Percentiles rank a stretch among this genome's conserved stretches.
Conservation (phyloP, 2,888 invertebrate genomes). For the Invenusta paracnida region DNA sequence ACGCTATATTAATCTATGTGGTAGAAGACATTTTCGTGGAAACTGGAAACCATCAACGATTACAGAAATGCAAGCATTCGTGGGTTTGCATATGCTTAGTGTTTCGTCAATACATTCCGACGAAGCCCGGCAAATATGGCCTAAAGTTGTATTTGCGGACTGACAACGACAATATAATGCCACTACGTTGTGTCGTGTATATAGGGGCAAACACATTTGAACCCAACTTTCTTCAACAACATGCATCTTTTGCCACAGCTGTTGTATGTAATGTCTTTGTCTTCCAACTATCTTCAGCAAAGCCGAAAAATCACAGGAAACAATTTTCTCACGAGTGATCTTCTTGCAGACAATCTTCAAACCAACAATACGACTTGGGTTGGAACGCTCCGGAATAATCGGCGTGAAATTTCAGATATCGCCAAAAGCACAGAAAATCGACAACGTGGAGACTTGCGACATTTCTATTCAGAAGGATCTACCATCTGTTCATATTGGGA, state of each 20-base stretch:
- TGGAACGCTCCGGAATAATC: constrained; percentile 27
- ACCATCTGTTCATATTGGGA: constrained; percentile 34
- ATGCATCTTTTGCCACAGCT: not conserved
- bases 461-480: constrained; percentile 33
- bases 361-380: constrained; percentile 21
- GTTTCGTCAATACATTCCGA: not conserved
- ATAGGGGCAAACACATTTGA: constrained; percentile 18
- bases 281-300: constrained; percentile 11
- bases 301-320: constrained; percentile 4
- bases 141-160: not conserved
- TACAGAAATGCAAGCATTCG: no score
- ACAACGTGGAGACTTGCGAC: constrained; percentile 8
- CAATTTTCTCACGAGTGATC: constrained; percentile 8
- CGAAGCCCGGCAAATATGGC: not conserved
- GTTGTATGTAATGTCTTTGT: constrained; percentile 2
- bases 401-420: constrained; percentile 3
- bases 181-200: not conserved
- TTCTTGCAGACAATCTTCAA: constrained; percentile 17
- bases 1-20: no score
- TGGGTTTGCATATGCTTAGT: no score
- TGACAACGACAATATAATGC: not conserved
- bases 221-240: not conserved
- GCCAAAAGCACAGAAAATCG: constrained; percentile 18
- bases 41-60: no score
- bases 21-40: no score